These are phyloP conservation scores for Synanthedon andrenaeformis DNA, from an alignment of 2,888 invertebrate genomes.

Conservation along the genomic window DNA sequence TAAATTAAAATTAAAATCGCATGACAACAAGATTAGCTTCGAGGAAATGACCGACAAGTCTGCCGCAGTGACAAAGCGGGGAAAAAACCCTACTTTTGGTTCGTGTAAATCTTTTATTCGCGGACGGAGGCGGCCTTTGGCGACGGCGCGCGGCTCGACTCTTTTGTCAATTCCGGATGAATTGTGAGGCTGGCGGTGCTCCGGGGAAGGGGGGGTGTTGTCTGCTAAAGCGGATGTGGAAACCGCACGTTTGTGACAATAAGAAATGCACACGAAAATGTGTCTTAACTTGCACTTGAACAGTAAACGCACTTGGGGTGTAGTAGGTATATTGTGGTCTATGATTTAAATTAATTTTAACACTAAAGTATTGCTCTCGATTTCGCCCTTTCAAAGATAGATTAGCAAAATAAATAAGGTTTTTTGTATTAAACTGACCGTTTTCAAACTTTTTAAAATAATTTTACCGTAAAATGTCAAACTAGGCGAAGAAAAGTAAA, in stretches of 20 bases:
- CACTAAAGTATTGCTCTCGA: no score
- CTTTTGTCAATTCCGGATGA: not conserved
- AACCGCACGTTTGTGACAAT: not conserved
- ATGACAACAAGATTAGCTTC: not conserved
- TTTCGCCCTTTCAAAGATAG: no score
- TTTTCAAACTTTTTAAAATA: no score
- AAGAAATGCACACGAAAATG: not conserved
- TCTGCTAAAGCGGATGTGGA: not conserved
- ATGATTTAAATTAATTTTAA: not conserved
- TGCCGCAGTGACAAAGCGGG: slow-evolving; percentile 1
- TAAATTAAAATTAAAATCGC: not conserved
- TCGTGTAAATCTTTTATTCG: not conserved
- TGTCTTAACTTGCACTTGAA: no score
- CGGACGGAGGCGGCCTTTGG: not conserved
- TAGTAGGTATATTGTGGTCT: no score
- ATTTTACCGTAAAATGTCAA: no score
- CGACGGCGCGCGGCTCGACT: not conserved
- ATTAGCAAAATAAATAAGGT: no score
- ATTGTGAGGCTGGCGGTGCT: not conserved
- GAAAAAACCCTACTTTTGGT: not conserved
- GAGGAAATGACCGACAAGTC: not conserved
- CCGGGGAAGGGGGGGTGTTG: not conserved
- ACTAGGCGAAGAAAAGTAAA: no score
- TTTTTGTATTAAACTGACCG: no score
- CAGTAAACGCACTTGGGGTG: no score